Evolutionary conservation across 2,113 vertebrate genomes (phyloP).

Genomic region (Glareola pratincola): DNA sequence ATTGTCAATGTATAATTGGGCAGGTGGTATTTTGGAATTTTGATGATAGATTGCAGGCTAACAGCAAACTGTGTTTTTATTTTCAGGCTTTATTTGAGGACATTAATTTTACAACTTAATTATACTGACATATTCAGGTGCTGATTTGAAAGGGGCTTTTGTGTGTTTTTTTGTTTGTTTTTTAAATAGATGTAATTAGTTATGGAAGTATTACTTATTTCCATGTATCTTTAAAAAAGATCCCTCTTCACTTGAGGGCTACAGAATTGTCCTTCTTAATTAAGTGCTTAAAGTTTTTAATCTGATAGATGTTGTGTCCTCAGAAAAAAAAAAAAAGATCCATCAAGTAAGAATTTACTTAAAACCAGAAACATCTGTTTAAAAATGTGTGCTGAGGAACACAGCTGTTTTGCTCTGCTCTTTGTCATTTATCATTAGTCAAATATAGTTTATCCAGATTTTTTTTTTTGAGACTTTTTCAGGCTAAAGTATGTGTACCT

Average conservation of each 20-base stretch:
- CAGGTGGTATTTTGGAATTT: slow-evolving; percentile 27
- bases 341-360: slow-evolving; percentile 31
- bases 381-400: slow-evolving; percentile 46
- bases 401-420: slow-evolving; percentile 49
- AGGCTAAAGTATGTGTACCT: not conserved
- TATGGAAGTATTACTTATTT: not conserved
- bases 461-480: not conserved
- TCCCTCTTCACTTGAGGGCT: not conserved
- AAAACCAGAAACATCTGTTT: slow-evolving; percentile 60
- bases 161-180: not conserved
- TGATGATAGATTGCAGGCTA: not conserved
- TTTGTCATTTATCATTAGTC: slow-evolving; percentile 53
- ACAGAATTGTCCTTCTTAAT: not conserved
- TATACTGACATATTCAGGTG: not conserved
- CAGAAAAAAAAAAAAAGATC: not conserved
- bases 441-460: not conserved
- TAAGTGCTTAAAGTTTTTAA: not conserved
- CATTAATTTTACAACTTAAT: not conserved
- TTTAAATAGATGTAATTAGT: not conserved
- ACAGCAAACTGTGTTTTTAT: not conserved
- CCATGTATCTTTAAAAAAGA: not conserved
- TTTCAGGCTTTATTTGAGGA: not conserved
- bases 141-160: not conserved
- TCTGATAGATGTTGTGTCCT: not conserved
- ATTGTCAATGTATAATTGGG: slow-evolving; percentile 11